A percentile compares a stretch with the other conserved stretches of the same genome.
phyloP scores from a whole-genome alignment of 1,140 invertebrate species.

The Procambarus clarkii region DNA sequence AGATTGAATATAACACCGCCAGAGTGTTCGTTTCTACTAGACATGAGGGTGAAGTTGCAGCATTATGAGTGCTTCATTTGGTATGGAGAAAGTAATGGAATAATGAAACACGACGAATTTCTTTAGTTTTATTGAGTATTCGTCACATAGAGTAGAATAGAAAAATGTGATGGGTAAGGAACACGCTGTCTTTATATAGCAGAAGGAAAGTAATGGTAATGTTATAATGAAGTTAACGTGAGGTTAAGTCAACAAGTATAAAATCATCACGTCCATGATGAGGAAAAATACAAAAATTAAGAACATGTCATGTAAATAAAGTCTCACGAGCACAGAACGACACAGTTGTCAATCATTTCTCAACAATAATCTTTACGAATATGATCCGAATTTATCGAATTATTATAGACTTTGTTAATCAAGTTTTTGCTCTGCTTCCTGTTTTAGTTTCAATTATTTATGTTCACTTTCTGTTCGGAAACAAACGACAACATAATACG shows the following conservation, averaged over 20 bases:
- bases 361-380: background rate
- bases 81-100: too few species aligned
- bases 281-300: too few species aligned
- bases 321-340: background rate
- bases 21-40: too few species aligned
- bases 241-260: background rate
- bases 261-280: background rate
- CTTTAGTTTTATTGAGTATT: slow-evolving; percentile 56
- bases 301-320: background rate
- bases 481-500: too few species aligned
- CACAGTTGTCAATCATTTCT: background rate
- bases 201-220: slow-evolving; percentile 18
- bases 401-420: too few species aligned
- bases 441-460: too few species aligned
- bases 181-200: slow-evolving; percentile 38
- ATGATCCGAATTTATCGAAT: too few species aligned
- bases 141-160: slow-evolving; percentile 64
- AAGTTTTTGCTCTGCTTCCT: too few species aligned
- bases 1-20: too few species aligned
- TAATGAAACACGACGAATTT: background rate
- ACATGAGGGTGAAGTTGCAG: too few species aligned
- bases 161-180: slow-evolving; percentile 49
- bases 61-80: too few species aligned
- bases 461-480: too few species aligned
- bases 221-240: background rate